Evolutionary conservation across 2,888 invertebrate genomes (phyloP).

Genomic region (Synanthedon myopaeformis): DNA sequence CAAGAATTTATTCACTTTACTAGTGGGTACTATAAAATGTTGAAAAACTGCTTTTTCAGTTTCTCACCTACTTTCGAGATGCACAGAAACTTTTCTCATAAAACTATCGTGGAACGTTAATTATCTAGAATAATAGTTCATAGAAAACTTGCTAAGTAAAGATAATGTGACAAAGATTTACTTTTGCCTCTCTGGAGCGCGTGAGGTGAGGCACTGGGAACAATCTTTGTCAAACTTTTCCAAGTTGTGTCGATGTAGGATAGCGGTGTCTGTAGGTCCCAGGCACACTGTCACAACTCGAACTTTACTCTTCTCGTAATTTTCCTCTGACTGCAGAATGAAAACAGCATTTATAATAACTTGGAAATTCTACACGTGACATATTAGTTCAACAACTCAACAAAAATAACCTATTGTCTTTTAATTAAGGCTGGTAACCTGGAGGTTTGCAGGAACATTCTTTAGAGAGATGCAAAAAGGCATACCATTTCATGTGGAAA

Average conservation of each 20-base stretch:
- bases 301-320: slow-evolving; percentile 32
- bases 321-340: slow-evolving; percentile 25
- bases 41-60: no score
- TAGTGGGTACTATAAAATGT: no score
- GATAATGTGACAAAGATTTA: slow-evolving; percentile 17
- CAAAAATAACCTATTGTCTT: no score
- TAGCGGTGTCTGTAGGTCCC: slow-evolving; percentile 56
- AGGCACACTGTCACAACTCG: slow-evolving; percentile 51
- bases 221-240: slow-evolving; percentile 30
- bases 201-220: slow-evolving; percentile 21
- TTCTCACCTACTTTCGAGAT: not conserved
- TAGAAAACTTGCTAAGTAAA: not conserved
- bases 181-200: slow-evolving; percentile 42
- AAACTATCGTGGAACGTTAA: not conserved
- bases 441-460: no score
- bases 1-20: no score
- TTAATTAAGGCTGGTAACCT: no score
- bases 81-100: not conserved
- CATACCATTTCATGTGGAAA: no score
- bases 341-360: no score
- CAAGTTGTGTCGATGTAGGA: slow-evolving; percentile 34
- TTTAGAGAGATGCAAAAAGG: no score
- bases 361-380: no score
- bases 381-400: no score
- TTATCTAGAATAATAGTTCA: not conserved